Conservation (phyloP, 2,888 invertebrate genomes). For the Cenopis cana region DNA sequence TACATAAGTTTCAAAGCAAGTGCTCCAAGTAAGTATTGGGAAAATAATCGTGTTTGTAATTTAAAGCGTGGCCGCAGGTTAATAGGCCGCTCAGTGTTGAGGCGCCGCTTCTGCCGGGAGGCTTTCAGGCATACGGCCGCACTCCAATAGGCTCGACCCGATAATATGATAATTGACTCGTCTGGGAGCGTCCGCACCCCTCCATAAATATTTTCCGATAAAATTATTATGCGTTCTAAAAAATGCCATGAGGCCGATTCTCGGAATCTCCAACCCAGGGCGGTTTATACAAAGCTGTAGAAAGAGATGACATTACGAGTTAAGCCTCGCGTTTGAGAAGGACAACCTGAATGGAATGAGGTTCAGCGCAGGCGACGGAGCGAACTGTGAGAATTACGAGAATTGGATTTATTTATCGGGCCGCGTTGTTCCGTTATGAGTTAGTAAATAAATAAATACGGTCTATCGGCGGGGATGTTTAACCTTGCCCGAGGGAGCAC, state of each 20-base stretch:
- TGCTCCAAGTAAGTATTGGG: background rate
- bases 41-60: too few relatives aligned
- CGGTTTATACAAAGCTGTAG: slow-evolving; percentile 77
- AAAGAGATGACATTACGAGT: slow-evolving; percentile 59
- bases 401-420: slow-evolving; percentile 83
- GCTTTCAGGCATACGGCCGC: slow-evolving; percentile 67
- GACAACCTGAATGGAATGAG: slow-evolving; percentile 79
- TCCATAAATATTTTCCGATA: slow-evolving; percentile 85
- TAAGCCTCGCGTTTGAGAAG: slow-evolving; percentile 54
- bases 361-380: slow-evolving; percentile 71
- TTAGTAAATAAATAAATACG: slow-evolving; percentile 70
- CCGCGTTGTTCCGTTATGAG: slow-evolving; percentile 77
- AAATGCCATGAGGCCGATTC: slow-evolving; percentile 81
- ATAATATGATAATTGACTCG: slow-evolving; percentile 78
- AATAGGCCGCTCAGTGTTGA: slow-evolving; percentile 9
- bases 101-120: slow-evolving; percentile 69
- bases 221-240: slow-evolving; percentile 83
- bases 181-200: slow-evolving; percentile 74
- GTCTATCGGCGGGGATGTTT: slow-evolving; percentile 60
- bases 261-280: slow-evolving; percentile 74
- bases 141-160: slow-evolving; percentile 9
- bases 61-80: background rate
- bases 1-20: too few relatives aligned
- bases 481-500: slow-evolving; percentile 55
- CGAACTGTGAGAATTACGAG: slow-evolving; percentile 82